phyloP scores from a whole-genome alignment of 2,113 vertebrate genomes.

The Apodemus speciosus region DNA sequence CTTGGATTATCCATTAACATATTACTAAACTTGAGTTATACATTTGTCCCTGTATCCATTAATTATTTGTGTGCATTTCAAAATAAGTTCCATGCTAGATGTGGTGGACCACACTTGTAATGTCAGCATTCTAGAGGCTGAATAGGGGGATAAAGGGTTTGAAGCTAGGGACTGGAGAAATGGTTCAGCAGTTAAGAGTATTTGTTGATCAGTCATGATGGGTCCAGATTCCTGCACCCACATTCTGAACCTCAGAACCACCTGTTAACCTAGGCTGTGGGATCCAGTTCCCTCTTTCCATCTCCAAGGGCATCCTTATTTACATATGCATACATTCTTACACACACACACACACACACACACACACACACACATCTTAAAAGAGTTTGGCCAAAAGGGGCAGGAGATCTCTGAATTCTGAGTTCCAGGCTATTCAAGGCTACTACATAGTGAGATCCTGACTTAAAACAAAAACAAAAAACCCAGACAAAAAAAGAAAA shows the following conservation, averaged over 20 bases:
- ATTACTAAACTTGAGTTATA: neutral
- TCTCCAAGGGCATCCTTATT: neutral
- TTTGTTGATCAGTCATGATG: neutral
- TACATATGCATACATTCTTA: neutral
- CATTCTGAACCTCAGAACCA: neutral
- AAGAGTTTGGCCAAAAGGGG: neutral
- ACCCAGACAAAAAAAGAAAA: too few species aligned
- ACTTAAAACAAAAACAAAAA: too few species aligned
- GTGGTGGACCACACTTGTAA: neutral
- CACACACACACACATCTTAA: neutral
- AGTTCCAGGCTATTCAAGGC: too few species aligned
- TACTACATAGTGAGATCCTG: too few species aligned
- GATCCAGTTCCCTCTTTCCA: neutral
- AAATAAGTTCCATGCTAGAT: neutral
- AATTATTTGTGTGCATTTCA: constrained; percentile 39
- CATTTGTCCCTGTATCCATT: neutral
- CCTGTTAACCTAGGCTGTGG: neutral
- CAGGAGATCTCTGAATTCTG: neutral
- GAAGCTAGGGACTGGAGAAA: neutral
- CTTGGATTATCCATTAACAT: constrained; percentile 47
- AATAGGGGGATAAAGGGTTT: neutral
- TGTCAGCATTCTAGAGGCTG: neutral
- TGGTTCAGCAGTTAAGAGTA: neutral
- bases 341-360: too few species aligned
- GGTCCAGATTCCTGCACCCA: neutral